These are phyloP conservation scores for Melipona beecheii DNA, from an alignment of 2,888 invertebrate species.

Conservation along the genomic window DNA sequence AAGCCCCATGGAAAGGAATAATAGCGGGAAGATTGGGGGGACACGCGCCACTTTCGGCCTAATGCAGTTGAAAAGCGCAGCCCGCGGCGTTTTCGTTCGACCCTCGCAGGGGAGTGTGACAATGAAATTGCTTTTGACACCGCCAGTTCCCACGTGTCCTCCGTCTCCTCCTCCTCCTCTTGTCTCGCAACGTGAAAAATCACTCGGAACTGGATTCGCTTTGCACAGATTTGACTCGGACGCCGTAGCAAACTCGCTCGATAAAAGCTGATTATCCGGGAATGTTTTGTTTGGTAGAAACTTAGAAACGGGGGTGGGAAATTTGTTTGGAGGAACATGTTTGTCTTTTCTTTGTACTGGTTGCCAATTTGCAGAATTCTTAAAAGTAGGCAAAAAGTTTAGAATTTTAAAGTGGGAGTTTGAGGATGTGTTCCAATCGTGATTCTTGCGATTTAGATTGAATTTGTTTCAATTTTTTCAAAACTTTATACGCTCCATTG, in stretches of 20 bases:
- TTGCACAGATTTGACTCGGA: not conserved
- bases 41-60: slow-evolving; percentile 23
- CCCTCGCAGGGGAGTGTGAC: not conserved
- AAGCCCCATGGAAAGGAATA: slow-evolving; percentile 38
- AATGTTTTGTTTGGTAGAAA: not conserved
- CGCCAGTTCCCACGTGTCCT: not conserved
- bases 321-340: too few species aligned
- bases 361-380: too few species aligned
- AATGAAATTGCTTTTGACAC: slow-evolving; percentile 4
- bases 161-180: not conserved
- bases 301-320: not conserved
- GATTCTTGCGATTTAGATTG: too few species aligned
- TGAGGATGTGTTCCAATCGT: too few species aligned
- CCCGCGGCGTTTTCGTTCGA: slow-evolving; percentile 11
- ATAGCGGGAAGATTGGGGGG: slow-evolving; percentile 44
- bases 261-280: not conserved
- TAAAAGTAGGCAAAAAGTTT: too few species aligned
- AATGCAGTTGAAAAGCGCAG: slow-evolving; percentile 44
- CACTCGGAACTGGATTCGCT: not conserved
- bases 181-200: not conserved
- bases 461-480: too few species aligned
- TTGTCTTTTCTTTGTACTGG: not conserved
- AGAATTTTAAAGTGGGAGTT: too few species aligned
- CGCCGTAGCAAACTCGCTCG: not conserved
- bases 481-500: too few species aligned